Base-by-base conservation (phyloP, 1,140 invertebrate genomes). In the Orius laevigatus region DNA sequence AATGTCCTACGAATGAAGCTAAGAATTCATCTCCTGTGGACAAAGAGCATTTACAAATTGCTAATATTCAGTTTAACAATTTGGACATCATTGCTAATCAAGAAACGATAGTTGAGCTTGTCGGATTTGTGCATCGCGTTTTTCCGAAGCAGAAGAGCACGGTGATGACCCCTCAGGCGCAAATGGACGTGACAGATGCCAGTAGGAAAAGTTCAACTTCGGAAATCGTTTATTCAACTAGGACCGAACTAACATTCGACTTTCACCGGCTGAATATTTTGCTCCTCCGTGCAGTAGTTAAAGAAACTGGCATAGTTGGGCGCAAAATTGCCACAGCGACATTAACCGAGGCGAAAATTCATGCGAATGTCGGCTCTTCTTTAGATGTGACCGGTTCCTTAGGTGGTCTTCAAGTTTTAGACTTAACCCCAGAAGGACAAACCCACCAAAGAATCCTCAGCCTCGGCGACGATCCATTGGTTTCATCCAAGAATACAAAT, bases 71-170 rank as follows among this genome's bases (percentile, higher is more conserved):
- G 47, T 95, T 94, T 56, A 96, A 94, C 59, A 93, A 86, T 64
- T 69, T 96, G 46, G 90, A 95, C 63, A 84, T 96, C 33, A 93
- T 94, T 56, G 81, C 89, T 0, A 95, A 95, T 67, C 89, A 93
- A 62, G 88, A 92, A 62, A 96, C 92, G 0, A 83, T 95, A 55
- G 81, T 94, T 1, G 91, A 96, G 63, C 63, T 96, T 25, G 72
- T 93, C 40, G 83, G 84, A 16, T 95, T 96, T 61, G 72, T 78
- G 0, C 81, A 79, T 48, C 71, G 84, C 38, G 73, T 86, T 20
- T 74, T 81, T 54, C 75, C 79, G 5, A 52, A 53, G n/a, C 38
- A 44, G n/a, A 45, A 45, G 15, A 3, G 41, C 15, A 46, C 43
- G 42, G 48, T 33, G 25, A 45, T 46, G 2, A 18, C 49, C 20